Percentiles rank a stretch among this genome's conserved stretches.
These are phyloP conservation scores for Tridacna gigas DNA, from an alignment of 2,888 invertebrate genomes.

Conservation along the genomic window DNA sequence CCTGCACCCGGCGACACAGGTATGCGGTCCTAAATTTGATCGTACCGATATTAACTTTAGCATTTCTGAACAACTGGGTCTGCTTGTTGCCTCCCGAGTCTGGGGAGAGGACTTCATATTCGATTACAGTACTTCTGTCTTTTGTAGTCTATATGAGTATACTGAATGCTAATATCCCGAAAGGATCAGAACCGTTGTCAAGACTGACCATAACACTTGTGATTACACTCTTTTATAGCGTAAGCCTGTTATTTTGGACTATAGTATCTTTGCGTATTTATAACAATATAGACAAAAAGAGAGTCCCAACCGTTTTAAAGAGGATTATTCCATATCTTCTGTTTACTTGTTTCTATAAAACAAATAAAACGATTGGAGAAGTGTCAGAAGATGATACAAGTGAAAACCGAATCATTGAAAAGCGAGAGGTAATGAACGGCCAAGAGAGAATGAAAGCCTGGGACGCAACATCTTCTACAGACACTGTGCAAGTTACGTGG, in stretches of 20 bases:
- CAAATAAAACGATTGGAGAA: too few species aligned
- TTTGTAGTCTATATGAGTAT: conserved; percentile 49
- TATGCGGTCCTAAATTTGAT: conserved; percentile 29
- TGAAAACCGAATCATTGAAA: background rate
- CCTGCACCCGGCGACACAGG: conserved; percentile 15
- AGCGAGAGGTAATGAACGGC: background rate
- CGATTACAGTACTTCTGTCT: conserved; percentile 36
- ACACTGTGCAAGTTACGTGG: background rate
- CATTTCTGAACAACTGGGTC: conserved; percentile 36
- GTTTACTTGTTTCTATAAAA: background rate
- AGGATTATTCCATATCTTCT: background rate
- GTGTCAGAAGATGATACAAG: background rate
- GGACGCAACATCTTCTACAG: background rate
- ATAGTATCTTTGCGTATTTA: conserved; percentile 27
- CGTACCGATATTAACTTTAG: conserved; percentile 32
- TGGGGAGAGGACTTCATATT: conserved; percentile 38
- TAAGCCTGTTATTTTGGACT: conserved; percentile 27
- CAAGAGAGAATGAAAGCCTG: background rate
- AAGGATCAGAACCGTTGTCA: conserved; percentile 39
- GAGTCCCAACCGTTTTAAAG: conserved; percentile 8
- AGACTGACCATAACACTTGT: conserved; percentile 20
- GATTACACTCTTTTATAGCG: conserved; percentile 41
- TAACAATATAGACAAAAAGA: background rate
- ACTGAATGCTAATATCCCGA: conserved; percentile 43
- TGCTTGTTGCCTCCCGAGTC: conserved; percentile 43